Percentiles rank a stretch among this genome's conserved stretches.
Evolutionary conservation across 2,888 invertebrate species (phyloP).

Genomic region (Zonitis immaculata): DNA sequence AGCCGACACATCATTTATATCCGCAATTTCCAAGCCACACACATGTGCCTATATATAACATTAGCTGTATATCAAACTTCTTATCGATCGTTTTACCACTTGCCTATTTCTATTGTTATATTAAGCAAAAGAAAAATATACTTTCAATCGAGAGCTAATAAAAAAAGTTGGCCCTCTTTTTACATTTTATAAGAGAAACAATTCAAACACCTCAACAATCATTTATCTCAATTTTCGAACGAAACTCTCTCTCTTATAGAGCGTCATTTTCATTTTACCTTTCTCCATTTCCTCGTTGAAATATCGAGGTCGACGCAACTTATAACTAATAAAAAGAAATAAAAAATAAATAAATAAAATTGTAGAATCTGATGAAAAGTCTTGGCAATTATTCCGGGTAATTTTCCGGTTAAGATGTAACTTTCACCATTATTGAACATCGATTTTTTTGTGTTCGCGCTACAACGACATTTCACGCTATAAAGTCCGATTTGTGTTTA

Average conservation of each 20-base stretch:
- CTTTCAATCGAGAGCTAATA: constrained; percentile 17
- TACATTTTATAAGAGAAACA: constrained; percentile 16
- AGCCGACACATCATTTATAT: constrained; percentile 37
- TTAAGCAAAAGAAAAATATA: not conserved
- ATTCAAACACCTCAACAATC: constrained; percentile 23
- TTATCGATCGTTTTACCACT: constrained; percentile 10
- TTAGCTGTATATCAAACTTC: constrained; percentile 29
- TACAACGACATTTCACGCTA: constrained; percentile 25
- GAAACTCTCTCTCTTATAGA: constrained; percentile 26
- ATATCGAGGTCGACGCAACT: not conserved
- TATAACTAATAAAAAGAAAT: not conserved
- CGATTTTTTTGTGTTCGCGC: constrained; percentile 5
- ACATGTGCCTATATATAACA: constrained; percentile 29
- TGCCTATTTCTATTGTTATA: no score
- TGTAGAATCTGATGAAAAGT: not conserved
- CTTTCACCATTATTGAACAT: not conserved
- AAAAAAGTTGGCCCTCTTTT: no score
- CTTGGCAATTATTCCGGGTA: not conserved
- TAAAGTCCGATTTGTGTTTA: constrained; percentile 19
- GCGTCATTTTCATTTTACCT: constrained; percentile 31
- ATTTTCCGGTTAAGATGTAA: not conserved
- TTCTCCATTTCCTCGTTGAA: constrained; percentile 19
- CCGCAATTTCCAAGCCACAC: constrained; percentile 31
- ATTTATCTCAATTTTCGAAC: constrained; percentile 33
- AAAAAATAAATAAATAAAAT: no score